Percentiles rank a stretch among this genome's conserved stretches.
Conservation (phyloP, 2,888 invertebrate species). For the Drosophila nr. perissopoda region DNA sequence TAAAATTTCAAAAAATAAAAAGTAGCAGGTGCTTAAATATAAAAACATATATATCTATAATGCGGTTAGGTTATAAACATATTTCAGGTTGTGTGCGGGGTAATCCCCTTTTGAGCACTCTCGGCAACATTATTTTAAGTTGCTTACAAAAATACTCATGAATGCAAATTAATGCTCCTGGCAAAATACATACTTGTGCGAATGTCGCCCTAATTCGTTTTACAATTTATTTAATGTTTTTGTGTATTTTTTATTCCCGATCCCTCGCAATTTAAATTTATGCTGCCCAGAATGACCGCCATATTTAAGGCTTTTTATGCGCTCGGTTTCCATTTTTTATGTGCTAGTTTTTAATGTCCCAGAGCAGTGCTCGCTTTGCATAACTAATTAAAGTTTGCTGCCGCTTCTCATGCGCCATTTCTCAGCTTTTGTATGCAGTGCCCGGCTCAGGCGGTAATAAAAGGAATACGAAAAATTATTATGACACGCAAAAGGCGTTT, state of each 20-base stretch:
- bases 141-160: slow-evolving; percentile 31
- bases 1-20: not conserved
- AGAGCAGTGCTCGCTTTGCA: slow-evolving; percentile 66
- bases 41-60: not conserved
- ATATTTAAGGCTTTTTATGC: slow-evolving; percentile 40
- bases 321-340: slow-evolving; percentile 36
- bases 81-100: not conserved
- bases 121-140: not conserved
- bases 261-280: slow-evolving; percentile 54
- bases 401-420: slow-evolving; percentile 64
- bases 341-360: slow-evolving; percentile 53
- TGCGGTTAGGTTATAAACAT: not conserved
- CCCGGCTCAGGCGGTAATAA: slow-evolving; percentile 23
- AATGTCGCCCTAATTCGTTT: slow-evolving; percentile 40
- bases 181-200: slow-evolving; percentile 13
- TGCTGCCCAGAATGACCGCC: slow-evolving; percentile 32
- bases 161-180: slow-evolving; percentile 40
- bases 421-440: slow-evolving; percentile 42
- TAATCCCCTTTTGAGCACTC: not conserved
- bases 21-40: not conserved
- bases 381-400: slow-evolving; percentile 77
- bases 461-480: slow-evolving; percentile 50
- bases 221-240: slow-evolving; percentile 37
- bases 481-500: slow-evolving; percentile 76
- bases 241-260: slow-evolving; percentile 21